These are phyloP conservation scores for Oxycera nigricornis DNA, from an alignment of 2,888 invertebrate species.

Conservation along the genomic window DNA sequence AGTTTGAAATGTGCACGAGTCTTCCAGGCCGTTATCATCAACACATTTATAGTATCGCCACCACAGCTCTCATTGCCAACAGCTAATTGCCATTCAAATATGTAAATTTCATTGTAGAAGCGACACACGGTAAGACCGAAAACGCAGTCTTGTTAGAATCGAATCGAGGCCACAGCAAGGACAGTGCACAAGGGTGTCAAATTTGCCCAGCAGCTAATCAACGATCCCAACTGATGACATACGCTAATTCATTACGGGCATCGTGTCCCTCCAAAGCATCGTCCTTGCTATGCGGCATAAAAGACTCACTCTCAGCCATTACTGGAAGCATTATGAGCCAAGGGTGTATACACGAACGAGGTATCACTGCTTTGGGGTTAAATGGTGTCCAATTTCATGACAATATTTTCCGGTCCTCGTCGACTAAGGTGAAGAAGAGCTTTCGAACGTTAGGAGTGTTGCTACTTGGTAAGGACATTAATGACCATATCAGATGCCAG, in stretches of 20 bases:
- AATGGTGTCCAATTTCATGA: conserved; percentile 38
- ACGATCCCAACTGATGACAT: conserved; percentile 41
- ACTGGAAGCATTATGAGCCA: background rate
- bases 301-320: background rate
- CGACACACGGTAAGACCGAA: background rate
- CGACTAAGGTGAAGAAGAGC: background rate
- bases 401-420: conserved; percentile 34
- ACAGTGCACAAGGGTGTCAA: conserved; percentile 16
- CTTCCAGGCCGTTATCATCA: background rate
- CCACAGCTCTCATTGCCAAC: conserved; percentile 20
- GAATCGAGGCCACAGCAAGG: background rate
- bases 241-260: conserved; percentile 38
- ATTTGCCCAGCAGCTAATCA: conserved; percentile 37
- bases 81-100: conserved; percentile 42
- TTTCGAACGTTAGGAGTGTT: background rate
- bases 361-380: conserved; percentile 39
- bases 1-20: conserved; percentile 23
- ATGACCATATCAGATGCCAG: too few relatives aligned
- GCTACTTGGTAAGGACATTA: background rate
- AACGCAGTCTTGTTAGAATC: background rate
- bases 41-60: background rate
- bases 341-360: conserved; percentile 18
- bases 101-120: conserved; percentile 40
- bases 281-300: background rate
- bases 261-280: background rate